Conservation (phyloP, 2,113 vertebrate species). For the Heloderma charlesbogerti region DNA sequence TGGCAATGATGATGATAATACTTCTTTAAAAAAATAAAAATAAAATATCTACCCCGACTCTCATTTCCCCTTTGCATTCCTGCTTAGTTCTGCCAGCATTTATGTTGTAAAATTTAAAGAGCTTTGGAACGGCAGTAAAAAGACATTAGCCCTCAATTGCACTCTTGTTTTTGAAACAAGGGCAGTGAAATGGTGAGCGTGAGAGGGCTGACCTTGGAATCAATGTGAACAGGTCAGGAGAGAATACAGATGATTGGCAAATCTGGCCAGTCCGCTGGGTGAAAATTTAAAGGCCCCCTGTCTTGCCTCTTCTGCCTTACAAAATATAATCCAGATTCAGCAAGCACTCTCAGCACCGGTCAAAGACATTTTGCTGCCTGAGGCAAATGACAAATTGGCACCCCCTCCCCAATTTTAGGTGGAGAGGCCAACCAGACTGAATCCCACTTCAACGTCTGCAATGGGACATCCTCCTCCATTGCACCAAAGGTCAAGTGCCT, state of each 20-base stretch:
- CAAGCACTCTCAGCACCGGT: background rate
- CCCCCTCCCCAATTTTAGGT: too few species aligned
- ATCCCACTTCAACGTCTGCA: too few species aligned
- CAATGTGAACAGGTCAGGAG: background rate
- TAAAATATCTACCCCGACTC: constrained; percentile 44
- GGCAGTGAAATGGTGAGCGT: background rate
- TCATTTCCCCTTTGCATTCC: constrained; percentile 48
- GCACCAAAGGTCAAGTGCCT: too few species aligned
- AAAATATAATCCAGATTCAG: background rate
- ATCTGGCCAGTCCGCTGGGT: background rate
- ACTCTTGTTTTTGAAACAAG: background rate
- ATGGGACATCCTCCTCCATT: too few species aligned
- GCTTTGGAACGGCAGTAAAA: background rate
- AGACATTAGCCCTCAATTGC: background rate
- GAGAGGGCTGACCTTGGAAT: background rate
- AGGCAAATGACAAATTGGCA: too few species aligned
- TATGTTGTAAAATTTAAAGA: background rate
- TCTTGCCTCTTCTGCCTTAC: too few species aligned
- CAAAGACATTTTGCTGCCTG: background rate
- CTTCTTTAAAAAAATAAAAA: background rate
- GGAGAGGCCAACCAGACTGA: too few species aligned
- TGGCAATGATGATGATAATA: constrained; percentile 67
- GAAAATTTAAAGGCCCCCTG: background rate
- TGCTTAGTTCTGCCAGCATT: background rate
- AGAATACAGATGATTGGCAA: background rate